Evolutionary conservation across 2,113 vertebrate genomes (phyloP), one percentile per base, ranked within the genome.

Genomic region (Pantherophis guttatus): DNA sequence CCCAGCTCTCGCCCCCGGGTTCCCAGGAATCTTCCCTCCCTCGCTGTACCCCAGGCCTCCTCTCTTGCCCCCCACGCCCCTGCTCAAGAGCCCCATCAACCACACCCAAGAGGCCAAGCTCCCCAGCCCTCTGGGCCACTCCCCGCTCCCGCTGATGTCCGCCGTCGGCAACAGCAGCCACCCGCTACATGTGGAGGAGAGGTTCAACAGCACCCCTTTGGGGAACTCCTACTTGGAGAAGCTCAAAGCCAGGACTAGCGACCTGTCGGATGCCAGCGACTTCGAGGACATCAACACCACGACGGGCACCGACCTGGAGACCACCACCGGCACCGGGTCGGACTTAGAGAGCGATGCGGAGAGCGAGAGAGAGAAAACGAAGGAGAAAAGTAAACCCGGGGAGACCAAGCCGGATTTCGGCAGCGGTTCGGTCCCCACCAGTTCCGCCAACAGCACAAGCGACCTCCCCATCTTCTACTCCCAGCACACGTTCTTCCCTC

Each of bases 211-310:
- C 90, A 97, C 94, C 95, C 98, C 97, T 97, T 96, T 98, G 95
- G 98, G 98, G 86, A 98, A 98, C 90, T 96, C 98, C 11, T 98
- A 98, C 81, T 92, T 97, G 57, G 98, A 98, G 75, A 99, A 99
- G 96, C 96, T 97, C 95, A 99, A 99, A 97, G 97, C 98, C 19
- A 98, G 99, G 98, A 97, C 98, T 96, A 98, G 98, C 0, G 99
- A 99, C 94, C 92, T 99, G 97, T 99, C 99, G 0, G 99, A 99
- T 0, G 98, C 98, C 91, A 99, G 99, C 1, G 99, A 99, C 98
- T 98, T 99, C n/a, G 99, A 99, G 98, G 99, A 99, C 1, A 95
- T 99, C 95, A 99, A 99, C 94, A 99, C 99, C 8, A 99, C 99
- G 52, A 99, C 99, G 0, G 99, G 99, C 59, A 99, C 99, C 0